A percentile compares a stretch with the other conserved stretches of the same genome.
These are phyloP conservation scores for roundworm (Caenorhabditis elegans) DNA, from an alignment of 1,140 invertebrate species.

Conservation along the genomic window DNA sequence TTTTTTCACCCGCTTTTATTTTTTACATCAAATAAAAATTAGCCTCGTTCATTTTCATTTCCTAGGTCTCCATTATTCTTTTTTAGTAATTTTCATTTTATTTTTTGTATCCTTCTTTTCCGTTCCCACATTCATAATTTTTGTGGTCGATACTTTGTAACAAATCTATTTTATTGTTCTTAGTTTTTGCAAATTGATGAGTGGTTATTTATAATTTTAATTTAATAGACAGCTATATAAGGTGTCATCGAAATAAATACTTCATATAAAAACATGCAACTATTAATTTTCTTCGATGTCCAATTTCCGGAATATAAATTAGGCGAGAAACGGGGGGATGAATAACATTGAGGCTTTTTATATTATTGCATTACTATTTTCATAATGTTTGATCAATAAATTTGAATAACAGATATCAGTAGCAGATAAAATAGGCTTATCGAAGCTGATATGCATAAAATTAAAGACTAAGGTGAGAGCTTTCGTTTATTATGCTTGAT, in stretches of 20 bases:
- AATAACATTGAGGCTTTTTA: background rate
- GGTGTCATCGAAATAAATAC: background rate
- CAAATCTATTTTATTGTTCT: too few relatives aligned
- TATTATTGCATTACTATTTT: background rate
- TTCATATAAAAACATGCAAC: constrained; percentile 18
- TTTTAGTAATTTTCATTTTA: background rate
- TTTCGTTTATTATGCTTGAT: too few relatives aligned
- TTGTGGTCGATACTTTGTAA: too few relatives aligned
- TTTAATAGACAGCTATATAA: too few relatives aligned
- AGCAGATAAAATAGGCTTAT: too few relatives aligned
- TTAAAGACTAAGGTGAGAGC: too few relatives aligned
- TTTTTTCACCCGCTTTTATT: background rate
- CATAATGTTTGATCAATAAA: background rate
- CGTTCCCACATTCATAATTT: too few relatives aligned
- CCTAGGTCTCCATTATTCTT: background rate
- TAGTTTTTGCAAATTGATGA: too few relatives aligned
- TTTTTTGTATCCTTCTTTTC: background rate
- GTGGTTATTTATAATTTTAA: too few relatives aligned
- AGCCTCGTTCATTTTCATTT: background rate
- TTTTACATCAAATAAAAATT: background rate
- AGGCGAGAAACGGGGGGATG: background rate
- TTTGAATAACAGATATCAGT: too few relatives aligned
- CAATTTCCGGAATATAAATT: constrained; percentile 19
- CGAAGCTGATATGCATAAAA: too few relatives aligned
- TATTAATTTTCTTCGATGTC: background rate